Evolutionary conservation across 37 sponge, comb jelly and placozoan genomes (phyloP), one percentile per base, ranked within the genome.

Genomic region (Diacarnus erythraeanus): DNA sequence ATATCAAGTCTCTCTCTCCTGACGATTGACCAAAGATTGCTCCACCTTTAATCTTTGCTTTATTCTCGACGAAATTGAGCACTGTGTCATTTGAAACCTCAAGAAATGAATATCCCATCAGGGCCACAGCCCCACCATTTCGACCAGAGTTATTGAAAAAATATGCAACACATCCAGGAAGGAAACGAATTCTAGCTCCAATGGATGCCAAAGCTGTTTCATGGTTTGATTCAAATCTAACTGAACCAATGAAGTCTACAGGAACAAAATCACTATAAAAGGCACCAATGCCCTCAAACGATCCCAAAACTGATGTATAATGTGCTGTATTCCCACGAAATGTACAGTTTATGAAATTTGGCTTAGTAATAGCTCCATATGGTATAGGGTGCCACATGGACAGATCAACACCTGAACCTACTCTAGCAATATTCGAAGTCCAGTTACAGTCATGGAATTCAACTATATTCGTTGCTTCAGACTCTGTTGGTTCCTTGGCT

Each of bases 81-180:
- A 4, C 4, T 0, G 72, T 59, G 18, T 42, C 15, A 10, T 67
- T 2, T 1, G 56, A 36, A 22, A 61, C 40, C 25, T 81, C 25
- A 40, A 91, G 83, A 42, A 83, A 82, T 6, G 84, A 66, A 36
- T 57, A 26, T n/a, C 92, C 92, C 33, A 86, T 17, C 8, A 91
- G 63, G 0, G 84, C 83, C 17, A 91, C 79, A 0, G 80, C 92
- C 38, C 84, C 92, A 10, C 92, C 92, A 57, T 75, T 74, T 21
- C 73, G 57, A 5, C 87, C 92, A 27, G 29, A 17, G 58, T 91
- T 91, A 42, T 47, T 58, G 0, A 0, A 6, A 74, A 91, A 91
- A 0, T 18, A 23, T 25, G 54, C 63, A 36, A 41, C 9, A 38
- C 57, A 68, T 60, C 57, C 31, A 0, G 29, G 21, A 2, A 31